phyloP scores from a whole-genome alignment of 2,888 invertebrate genomes.

The Junonia oenone region DNA sequence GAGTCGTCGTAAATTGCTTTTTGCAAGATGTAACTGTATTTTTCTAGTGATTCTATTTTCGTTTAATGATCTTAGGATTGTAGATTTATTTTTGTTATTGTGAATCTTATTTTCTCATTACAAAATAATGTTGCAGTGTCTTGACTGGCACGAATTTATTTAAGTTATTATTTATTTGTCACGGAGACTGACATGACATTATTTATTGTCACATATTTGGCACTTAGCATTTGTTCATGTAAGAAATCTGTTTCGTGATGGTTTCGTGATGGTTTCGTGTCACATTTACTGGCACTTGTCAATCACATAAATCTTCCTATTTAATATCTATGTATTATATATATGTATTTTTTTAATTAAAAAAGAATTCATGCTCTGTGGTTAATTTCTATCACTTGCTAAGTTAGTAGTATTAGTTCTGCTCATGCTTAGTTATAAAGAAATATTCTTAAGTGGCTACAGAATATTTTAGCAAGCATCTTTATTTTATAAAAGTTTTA shows the following conservation, averaged over 20 bases:
- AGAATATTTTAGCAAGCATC: too few species aligned
- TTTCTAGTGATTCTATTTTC: constrained; percentile 5
- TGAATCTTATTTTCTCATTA: constrained; percentile 1
- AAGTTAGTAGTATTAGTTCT: too few species aligned
- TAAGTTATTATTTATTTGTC: constrained; percentile 10
- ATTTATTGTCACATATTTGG: constrained; percentile 9
- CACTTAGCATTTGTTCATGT: background rate
- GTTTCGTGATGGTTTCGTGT: too few species aligned
- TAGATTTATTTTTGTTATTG: background rate
- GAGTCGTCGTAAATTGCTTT: background rate
- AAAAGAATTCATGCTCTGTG: too few species aligned
- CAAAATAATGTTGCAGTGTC: background rate
- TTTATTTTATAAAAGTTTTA: too few species aligned
- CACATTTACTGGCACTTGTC: background rate
- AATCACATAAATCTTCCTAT: background rate
- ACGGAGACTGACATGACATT: background rate
- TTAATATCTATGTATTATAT: too few species aligned
- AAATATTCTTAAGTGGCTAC: too few species aligned
- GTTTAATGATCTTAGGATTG: background rate
- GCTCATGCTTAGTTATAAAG: too few species aligned
- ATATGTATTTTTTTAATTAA: too few species aligned
- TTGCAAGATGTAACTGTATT: constrained; percentile 9
- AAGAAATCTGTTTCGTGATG: background rate
- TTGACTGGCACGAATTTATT: background rate
- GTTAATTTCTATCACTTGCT: too few species aligned